Percentiles rank a stretch among this genome's conserved stretches.
These are phyloP conservation scores for Chroicocephalus ridibundus DNA, from an alignment of 2,113 vertebrate species.

Conservation along the genomic window DNA sequence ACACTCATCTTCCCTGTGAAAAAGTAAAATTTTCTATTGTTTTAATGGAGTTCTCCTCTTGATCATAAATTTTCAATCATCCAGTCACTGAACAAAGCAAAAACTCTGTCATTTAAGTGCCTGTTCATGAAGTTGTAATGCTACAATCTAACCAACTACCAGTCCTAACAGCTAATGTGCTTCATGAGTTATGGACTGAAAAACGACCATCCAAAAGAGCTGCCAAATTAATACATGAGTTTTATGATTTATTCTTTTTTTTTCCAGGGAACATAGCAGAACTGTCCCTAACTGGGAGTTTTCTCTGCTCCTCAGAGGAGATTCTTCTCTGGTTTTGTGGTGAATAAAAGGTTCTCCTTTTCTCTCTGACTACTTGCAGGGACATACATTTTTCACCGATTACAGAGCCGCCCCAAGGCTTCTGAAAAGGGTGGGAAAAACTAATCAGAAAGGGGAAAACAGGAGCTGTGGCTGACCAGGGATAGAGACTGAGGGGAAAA, in stretches of 20 bases:
- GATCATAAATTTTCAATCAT: neutral
- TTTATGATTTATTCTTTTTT: neutral
- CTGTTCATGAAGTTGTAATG: neutral
- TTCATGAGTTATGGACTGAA: neutral
- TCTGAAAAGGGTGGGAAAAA: neutral
- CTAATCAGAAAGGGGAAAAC: neutral
- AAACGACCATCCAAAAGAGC: neutral
- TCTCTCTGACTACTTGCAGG: neutral
- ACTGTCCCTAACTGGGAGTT: neutral
- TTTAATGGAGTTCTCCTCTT: neutral
- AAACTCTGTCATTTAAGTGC: neutral
- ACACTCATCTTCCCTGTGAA: neutral
- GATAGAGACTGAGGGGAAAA: neutral
- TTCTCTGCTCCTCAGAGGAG: neutral
- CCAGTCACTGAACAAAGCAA: neutral
- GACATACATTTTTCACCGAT: neutral
- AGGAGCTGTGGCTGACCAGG: neutral
- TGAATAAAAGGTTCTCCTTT: neutral
- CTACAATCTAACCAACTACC: neutral
- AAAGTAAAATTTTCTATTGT: neutral
- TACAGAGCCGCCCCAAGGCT: neutral
- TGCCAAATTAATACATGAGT: neutral
- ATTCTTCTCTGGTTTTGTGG: neutral
- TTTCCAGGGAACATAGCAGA: neutral
- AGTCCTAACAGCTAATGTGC: neutral